Base-by-base conservation (phyloP, 2,113 vertebrate genomes). In the Melanostigma gelatinosum region DNA sequence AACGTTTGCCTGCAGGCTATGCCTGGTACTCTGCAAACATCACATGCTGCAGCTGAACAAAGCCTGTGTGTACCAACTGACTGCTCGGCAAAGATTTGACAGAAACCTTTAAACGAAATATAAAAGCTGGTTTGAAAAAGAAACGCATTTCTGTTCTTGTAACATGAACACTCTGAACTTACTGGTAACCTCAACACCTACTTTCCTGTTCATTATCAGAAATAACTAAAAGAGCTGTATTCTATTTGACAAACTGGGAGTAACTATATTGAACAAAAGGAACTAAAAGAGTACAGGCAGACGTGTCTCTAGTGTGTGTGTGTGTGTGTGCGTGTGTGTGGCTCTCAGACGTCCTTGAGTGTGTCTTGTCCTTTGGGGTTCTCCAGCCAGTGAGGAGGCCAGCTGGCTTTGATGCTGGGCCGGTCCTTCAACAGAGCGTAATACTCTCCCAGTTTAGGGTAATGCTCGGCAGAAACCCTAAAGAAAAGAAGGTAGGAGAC, bases 331-430 rank as follows among this genome's bases (percentile, higher is more conserved):
- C 8, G 36, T 66, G 16, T 67, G 60, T n/a, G 52, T 8, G 12
- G 5, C 20, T 20, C 24, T 93, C 83, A 95, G 16, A 94, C 4
- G 46, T 95, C 94, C 76, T 89, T 93, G 40, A 95, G 92, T 0
- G 81, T 60, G 50, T 93, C 88, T 65, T 88, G 63, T 15, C 75
- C 89, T 4, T 88, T 61, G 4, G 91, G 89, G 61, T 88, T 87
- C 68, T 94, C 93, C 78, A 91, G 77, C 94, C 94, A 95, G 61
- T 94, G 92, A 66, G 94, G 91, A 27, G 94, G 94, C 94, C 94
- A 94, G 64, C 89, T 90, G 79, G 89, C 88, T 71, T 91, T 92
- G 64, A 94, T 36, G 58, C 94, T 94, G 72, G 94, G 94, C 1
- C 94, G 87, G 0, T 94, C 91, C 82, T 93, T 94, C 88, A 95